Evolutionary conservation across 2,797 vertebrate genomes (phyloP), one percentile per base, ranked within the genome.

Genomic region (Pangasius sanitwongsei): DNA sequence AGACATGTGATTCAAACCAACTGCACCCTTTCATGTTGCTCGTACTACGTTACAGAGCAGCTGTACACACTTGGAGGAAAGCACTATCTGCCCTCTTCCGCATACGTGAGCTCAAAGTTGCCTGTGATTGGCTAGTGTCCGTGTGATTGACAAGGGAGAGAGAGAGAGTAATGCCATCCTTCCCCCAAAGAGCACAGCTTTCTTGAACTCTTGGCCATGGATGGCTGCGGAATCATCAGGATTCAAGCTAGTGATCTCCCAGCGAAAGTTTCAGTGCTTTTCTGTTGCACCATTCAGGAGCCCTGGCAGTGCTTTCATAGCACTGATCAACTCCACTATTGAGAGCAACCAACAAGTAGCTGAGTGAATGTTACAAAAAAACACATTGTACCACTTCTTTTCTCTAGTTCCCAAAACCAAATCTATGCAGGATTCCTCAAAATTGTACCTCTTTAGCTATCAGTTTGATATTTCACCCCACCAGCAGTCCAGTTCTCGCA

Each of bases 391-490:
- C 25, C 37, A 50, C 6, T 31, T 86, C 1, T 55, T 85, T 70
- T 65, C 41, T 84, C 13, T 28, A 11, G 12, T 37, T 77, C 13
- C 4, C 6, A 7, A 83, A 88, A 83, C n/a, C 23, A 37, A 53
- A 84, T 83, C 53, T 25, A 28, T 72, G 78, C 50, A 59, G n/a
- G 9, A 61, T 61, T 67, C 28, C 31, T 16, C 13, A 77, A 53
- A 61, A 37, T 41, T 23, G 15, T n/a, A 53, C 28, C 41, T 83
- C 72, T 85, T 88, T 20, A 67, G 34, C 25, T 72, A 67, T 53
- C 57, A 65, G 53, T n/a, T 12, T 81, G 63, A 84, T 67, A 84
- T 67, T 88, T 88, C 37, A 78, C 25, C 41, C 57, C 20, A 25
- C 4, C n/a, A 65, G 44, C 25, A 59, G 31, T 53, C 55, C 20